phyloP scores from a whole-genome alignment of 2,888 invertebrate species.

The Phortica magna region DNA sequence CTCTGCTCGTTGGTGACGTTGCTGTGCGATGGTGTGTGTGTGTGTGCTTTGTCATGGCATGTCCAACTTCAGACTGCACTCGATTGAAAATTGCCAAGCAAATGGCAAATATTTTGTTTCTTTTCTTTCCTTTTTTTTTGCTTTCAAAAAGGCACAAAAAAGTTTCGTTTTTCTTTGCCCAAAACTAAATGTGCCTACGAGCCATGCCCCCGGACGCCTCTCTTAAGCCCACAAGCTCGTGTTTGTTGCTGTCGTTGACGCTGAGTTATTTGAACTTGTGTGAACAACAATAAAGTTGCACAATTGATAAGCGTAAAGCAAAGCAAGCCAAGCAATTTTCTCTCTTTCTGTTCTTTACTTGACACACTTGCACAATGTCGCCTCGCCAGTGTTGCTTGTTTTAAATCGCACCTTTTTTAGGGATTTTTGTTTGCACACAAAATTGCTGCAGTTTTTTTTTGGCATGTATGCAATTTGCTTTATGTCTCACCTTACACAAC shows the following conservation, averaged over 20 bases:
- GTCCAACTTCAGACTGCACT: background rate
- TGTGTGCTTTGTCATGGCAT: background rate
- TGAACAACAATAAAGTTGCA: conserved; percentile 14
- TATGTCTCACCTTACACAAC: too few relatives aligned
- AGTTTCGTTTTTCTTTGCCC: background rate
- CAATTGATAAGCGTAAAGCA: conserved; percentile 20
- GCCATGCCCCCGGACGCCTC: background rate
- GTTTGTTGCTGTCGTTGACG: background rate
- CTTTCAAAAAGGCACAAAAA: background rate
- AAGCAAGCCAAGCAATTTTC: background rate
- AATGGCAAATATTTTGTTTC: background rate
- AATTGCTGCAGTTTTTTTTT: too few relatives aligned
- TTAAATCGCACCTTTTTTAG: too few relatives aligned
- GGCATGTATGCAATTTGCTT: too few relatives aligned
- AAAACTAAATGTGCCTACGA: background rate
- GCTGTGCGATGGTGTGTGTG: background rate
- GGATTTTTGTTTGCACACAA: too few relatives aligned
- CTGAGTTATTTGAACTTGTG: conserved; percentile 20
- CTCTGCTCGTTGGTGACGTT: background rate
- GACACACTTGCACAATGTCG: too few relatives aligned
- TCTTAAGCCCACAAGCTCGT: background rate
- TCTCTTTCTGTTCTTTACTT: background rate
- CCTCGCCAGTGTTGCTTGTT: too few relatives aligned
- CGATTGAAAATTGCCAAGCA: conserved; percentile 19
- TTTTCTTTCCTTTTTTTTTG: background rate